Evolutionary conservation across 2,888 invertebrate species (phyloP), one percentile per base, ranked within the genome.

Genomic region (Orthonevra nobilis): DNA sequence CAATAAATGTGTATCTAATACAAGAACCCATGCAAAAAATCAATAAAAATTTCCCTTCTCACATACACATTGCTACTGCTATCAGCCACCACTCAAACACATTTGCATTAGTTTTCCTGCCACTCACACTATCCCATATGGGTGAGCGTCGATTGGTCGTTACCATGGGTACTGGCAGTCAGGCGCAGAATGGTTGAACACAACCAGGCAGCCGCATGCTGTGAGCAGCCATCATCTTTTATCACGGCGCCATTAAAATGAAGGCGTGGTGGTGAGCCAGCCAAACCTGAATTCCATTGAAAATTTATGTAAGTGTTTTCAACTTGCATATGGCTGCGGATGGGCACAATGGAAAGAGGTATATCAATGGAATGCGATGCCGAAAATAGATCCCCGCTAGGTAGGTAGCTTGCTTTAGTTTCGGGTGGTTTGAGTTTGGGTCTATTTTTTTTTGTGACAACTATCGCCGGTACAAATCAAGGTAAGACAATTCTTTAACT

Each of bases 171-270:
- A 38, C 50, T 15, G 7, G 17, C 10, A 3, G 44, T 9, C 14
- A 46, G 66, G 79, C 79, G 79, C 73, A 64, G 10, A 42, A 23
- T 14, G 14, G 5, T 3, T 2, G 34, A 42, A 34, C 30, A 32
- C 19, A 34, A 79, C 9, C 46, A 60, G 34, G 56, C 54, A 48
- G 5, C 6, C 19, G 17, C 26, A 52, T 54, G 7, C 14, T 20
- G 5, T 14, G n/a, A 73, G 73, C 79, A 79, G 79, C 79, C 79
- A 79, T 79, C 56, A 79, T 79, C 54, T 73, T 68, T 66, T 44
- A 42, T 38, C 54, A n/a, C 44, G 79, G 73, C 79, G 79, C 79
- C 79, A 79, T 79, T 73, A 73, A 79, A 79, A 68, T 68, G 48
- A 23, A 79, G 79, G 79, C 79, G 79, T 79, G 79, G 73, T 61